phyloP scores from a whole-genome alignment of 1,140 invertebrate species.

The Drosophila teissieri region DNA sequence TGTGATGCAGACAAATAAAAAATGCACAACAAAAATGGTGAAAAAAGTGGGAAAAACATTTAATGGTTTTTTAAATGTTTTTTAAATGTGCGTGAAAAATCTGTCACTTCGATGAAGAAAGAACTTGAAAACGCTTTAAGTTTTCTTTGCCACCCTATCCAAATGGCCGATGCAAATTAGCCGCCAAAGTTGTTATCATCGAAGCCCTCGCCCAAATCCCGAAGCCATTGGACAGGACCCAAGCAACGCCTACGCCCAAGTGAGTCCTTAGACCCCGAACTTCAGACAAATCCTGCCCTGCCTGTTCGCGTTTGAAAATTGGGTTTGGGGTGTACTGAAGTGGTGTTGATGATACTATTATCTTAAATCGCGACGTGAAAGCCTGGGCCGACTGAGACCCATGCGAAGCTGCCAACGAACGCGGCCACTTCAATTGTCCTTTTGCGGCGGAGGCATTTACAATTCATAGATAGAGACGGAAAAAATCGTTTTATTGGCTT shows the following conservation, averaged over 20 bases:
- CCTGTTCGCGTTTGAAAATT: neutral
- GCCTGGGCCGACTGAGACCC: slow-evolving; percentile 41
- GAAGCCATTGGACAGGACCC: slow-evolving; percentile 48
- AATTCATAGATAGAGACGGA: slow-evolving; percentile 75
- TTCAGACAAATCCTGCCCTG: slow-evolving; percentile 39
- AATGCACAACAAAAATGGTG: neutral
- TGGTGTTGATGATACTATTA: slow-evolving; percentile 84
- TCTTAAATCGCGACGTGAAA: slow-evolving; percentile 73
- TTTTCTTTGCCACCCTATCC: slow-evolving; percentile 36
- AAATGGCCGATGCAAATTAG: slow-evolving; percentile 68
- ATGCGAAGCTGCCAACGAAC: slow-evolving; percentile 65
- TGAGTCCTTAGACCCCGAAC: slow-evolving; percentile 56
- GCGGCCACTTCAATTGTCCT: slow-evolving; percentile 74
- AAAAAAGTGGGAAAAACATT: slow-evolving; percentile 63
- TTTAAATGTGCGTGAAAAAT: slow-evolving; percentile 83
- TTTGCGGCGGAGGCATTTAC: slow-evolving; percentile 63
- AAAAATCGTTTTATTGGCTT: slow-evolving; percentile 85
- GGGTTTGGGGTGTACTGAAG: slow-evolving; percentile 24
- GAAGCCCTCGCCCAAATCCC: slow-evolving; percentile 48
- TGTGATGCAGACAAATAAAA: slow-evolving; percentile 56
- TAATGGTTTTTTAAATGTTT: slow-evolving; percentile 84
- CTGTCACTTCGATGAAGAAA: slow-evolving; percentile 49
- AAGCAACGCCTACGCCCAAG: slow-evolving; percentile 63
- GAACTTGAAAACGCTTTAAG: slow-evolving; percentile 63
- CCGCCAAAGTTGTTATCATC: slow-evolving; percentile 67